A percentile compares a stretch with the other conserved stretches of the same genome.
Conservation (phyloP, 1,140 invertebrate genomes). For the Atta texana region DNA sequence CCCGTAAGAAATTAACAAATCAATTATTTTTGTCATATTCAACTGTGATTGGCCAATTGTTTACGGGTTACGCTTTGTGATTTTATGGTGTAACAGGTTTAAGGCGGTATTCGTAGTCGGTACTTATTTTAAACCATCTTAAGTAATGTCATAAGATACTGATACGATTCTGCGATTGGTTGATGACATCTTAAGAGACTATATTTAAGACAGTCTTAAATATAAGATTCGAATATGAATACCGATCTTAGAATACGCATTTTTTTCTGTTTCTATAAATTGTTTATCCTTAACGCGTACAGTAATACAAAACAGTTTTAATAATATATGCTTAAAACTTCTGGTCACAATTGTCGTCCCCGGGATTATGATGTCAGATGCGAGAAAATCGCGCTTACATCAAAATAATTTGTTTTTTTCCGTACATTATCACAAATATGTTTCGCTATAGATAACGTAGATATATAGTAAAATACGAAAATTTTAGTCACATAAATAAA, state of each 20-base stretch:
- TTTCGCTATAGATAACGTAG: not conserved
- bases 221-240: too few relatives aligned
- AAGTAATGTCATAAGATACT: too few relatives aligned
- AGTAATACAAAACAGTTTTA: slow-evolving; percentile 15
- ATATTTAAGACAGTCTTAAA: too few relatives aligned
- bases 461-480: slow-evolving; percentile 4
- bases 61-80: too few relatives aligned
- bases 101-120: too few relatives aligned
- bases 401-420: not conserved
- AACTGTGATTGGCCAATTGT: too few relatives aligned
- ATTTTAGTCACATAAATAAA: slow-evolving; percentile 24
- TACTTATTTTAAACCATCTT: too few relatives aligned
- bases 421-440: not conserved
- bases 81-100: too few relatives aligned
- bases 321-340: not conserved
- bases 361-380: not conserved
- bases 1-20: too few relatives aligned
- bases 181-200: too few relatives aligned
- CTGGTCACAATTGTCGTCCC: not conserved
- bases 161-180: too few relatives aligned
- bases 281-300: not conserved
- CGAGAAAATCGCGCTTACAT: not conserved
- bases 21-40: too few relatives aligned
- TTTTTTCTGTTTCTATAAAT: not conserved
- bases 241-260: not conserved